Base-by-base conservation (phyloP, 1,140 invertebrate species). In the Ruditapes philippinarum region DNA sequence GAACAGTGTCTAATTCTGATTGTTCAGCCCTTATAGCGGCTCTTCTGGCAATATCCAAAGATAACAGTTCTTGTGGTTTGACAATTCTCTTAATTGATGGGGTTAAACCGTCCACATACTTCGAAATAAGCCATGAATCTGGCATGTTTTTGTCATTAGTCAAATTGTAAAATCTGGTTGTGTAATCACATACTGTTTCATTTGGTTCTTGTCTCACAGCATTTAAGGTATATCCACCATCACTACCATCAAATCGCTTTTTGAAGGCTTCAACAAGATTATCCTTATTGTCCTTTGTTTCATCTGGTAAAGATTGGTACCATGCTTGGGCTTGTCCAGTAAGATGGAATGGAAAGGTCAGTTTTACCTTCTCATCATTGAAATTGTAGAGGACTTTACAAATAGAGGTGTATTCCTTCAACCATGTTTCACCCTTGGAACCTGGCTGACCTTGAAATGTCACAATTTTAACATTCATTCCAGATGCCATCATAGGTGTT, bases 21-120 rank as follows among this genome's bases (percentile, higher is more conserved):
- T 49, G 22, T 54, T 84, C 81, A 14, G 81, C 81, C 73, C 38
- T 1, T 22, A 84, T 5, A 31, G 81, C 81, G 28, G 81, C 81
- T 33, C 22, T 51, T 1, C 74, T 5, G 40, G 74, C 74, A 51
- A 2, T 31, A 2, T 51, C 74, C 74, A 79, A 4, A 25, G 74
- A 28, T 2, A 7, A 14, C 17, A 79, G 3, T 17, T 79, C 42
- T 54, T 79, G 74, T 17, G 74, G 74, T 25, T 79, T 79, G 4
- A 54, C 74, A 54, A 79, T 54, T n/a, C 25, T 79, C 12, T 25
- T 3, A 12, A 79, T 3, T 3, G 40, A 11, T 49, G 40, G 9
- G 12, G 22, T 42, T 9, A 79, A 22, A 28, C 74, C 74, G 33
- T 79, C 42, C 5, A 79, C 28, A 54, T 54, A 79, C 4, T 11